Conservation (phyloP, 2,888 invertebrate genomes). For the Diabrotica balteata region DNA sequence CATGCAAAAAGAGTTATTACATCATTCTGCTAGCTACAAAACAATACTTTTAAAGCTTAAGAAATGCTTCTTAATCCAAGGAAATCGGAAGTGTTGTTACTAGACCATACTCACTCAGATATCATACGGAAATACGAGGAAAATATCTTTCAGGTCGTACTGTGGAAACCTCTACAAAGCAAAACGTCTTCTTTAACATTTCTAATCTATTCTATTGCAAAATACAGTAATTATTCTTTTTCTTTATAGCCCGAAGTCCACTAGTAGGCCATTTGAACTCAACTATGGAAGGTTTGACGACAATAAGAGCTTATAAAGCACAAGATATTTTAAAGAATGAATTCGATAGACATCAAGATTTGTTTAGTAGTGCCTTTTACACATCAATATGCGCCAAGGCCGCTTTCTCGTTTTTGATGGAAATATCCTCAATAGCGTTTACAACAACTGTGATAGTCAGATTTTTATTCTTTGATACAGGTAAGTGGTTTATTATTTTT, state of each 20-base stretch:
- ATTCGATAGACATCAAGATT: slow-evolving; percentile 49
- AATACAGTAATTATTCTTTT: slow-evolving; percentile 37
- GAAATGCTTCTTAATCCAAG: too few relatives aligned
- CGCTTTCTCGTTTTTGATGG: slow-evolving; percentile 54
- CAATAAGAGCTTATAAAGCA: slow-evolving; percentile 54
- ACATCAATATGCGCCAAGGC: slow-evolving; percentile 57
- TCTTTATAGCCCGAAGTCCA: slow-evolving; percentile 54
- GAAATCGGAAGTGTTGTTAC: too few relatives aligned
- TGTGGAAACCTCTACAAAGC: too few relatives aligned
- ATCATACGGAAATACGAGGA: too few relatives aligned
- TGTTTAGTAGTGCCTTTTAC: slow-evolving; percentile 52
- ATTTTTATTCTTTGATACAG: slow-evolving; percentile 43
- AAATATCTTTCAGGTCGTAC: too few relatives aligned
- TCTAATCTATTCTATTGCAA: not conserved
- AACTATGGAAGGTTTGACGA: slow-evolving; percentile 56
- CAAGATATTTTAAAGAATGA: slow-evolving; percentile 53
- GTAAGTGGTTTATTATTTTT: slow-evolving; percentile 27
- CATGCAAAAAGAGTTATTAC: too few relatives aligned
- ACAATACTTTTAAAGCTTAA: too few relatives aligned
- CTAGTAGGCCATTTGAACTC: slow-evolving; percentile 56
- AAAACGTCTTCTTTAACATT: too few relatives aligned
- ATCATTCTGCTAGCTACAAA: too few relatives aligned
- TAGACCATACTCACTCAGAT: too few relatives aligned
- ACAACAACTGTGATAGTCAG: slow-evolving; percentile 43
- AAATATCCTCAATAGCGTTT: slow-evolving; percentile 49